These are phyloP conservation scores for Thomomys bottae DNA, from an alignment of 2,113 vertebrate genomes.

Conservation along the genomic window DNA sequence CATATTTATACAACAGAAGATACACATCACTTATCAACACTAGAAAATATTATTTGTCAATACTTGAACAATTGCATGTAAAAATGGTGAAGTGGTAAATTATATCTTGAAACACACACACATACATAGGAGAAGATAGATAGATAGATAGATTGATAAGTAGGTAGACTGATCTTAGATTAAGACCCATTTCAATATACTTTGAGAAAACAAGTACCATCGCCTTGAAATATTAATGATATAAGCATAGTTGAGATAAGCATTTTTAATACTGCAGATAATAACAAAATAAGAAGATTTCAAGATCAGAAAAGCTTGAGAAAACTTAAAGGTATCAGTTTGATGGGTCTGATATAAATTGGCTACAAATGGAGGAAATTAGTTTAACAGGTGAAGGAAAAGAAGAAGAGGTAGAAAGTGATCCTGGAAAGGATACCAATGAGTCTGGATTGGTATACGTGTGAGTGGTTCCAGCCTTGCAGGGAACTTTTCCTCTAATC, in stretches of 20 bases:
- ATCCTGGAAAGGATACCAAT: not conserved
- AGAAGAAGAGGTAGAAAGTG: not conserved
- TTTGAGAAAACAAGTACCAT: not conserved
- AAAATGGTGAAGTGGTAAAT: not conserved
- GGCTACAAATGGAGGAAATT: not conserved
- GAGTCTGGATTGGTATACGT: too few species aligned
- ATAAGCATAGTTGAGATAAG: not conserved
- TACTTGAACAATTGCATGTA: not conserved
- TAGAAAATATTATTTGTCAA: not conserved
- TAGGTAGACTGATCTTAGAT: not conserved
- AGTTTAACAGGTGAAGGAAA: not conserved
- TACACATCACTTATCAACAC: too few species aligned
- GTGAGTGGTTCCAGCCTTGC: too few species aligned
- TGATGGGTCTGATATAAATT: not conserved
- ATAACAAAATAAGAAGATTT: not conserved
- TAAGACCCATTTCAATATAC: not conserved
- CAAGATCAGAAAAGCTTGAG: not conserved
- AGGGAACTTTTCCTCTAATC: not conserved
- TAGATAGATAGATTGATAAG: too few species aligned
- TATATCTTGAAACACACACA: not conserved
- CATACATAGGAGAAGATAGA: too few species aligned
- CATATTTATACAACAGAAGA: too few species aligned
- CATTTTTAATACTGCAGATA: not conserved
- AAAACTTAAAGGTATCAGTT: not conserved
- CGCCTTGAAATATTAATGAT: not conserved